Conservation (phyloP, 1,140 invertebrate species). For the Sycophila sp. region DNA sequence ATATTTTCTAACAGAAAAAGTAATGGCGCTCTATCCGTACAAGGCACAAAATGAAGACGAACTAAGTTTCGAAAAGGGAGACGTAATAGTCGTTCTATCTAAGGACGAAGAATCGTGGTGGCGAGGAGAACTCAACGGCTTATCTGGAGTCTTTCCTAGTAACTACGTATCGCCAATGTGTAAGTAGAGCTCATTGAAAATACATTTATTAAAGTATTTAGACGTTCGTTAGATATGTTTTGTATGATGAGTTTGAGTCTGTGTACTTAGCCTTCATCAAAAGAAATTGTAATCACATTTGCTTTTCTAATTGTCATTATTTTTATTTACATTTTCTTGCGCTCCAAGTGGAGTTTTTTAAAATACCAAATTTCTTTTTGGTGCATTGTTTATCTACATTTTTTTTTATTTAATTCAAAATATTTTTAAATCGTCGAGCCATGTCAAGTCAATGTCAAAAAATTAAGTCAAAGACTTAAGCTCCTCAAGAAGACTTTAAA, state of each 20-base stretch:
- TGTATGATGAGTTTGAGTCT: constrained; percentile 32
- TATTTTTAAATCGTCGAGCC: not conserved
- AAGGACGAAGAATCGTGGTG: constrained; percentile 96
- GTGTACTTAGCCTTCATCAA: constrained; percentile 32
- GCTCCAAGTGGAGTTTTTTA: no score
- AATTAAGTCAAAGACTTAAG: constrained; percentile 18
- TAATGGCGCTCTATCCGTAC: constrained; percentile 93
- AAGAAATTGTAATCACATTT: no score
- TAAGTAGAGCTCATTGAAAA: constrained; percentile 62
- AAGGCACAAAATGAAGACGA: constrained; percentile 94
- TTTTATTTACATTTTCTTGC: no score
- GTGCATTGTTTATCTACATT: no score
- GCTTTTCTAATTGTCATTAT: no score
- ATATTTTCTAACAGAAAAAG: constrained; percentile 85
- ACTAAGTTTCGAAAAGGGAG: constrained; percentile 92
- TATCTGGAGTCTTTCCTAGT: constrained; percentile 89
- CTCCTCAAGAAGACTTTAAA: constrained; percentile 1
- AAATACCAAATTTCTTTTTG: no score
- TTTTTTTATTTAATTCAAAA: not conserved
- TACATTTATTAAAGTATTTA: constrained; percentile 22
- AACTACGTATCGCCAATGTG: constrained; percentile 85
- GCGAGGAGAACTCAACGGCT: constrained; percentile 90
- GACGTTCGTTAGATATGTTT: constrained; percentile 32
- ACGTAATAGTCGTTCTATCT: constrained; percentile 90
- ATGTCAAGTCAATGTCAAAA: no score